Evolutionary conservation across 2,113 vertebrate species (phyloP).

Genomic region (Microcebus ravelobensis): DNA sequence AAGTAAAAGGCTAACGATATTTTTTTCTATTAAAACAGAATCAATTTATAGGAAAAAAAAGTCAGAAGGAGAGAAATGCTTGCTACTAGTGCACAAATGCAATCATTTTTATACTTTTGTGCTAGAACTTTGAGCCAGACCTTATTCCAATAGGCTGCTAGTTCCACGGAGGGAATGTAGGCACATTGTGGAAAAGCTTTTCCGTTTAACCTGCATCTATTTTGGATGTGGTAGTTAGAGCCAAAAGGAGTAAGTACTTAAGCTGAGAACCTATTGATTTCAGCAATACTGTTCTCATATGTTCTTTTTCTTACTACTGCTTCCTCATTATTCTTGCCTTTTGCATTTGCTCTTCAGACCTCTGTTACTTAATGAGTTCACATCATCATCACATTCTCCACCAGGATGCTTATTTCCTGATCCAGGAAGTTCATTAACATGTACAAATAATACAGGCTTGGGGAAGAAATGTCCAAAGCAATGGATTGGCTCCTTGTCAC

Average conservation of each 20-base stretch:
- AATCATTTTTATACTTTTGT: neutral
- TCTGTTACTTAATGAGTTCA: constrained; percentile 59
- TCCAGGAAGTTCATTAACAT: constrained; percentile 54
- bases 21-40: neutral
- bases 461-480: neutral
- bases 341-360: constrained; percentile 58
- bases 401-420: constrained; percentile 53
- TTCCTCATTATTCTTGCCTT: constrained; percentile 57
- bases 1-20: neutral
- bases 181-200: constrained; percentile 15
- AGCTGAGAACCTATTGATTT: constrained; percentile 56
- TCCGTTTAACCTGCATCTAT: constrained; percentile 41
- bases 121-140: neutral
- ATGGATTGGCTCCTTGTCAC: neutral
- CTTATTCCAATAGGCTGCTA: neutral
- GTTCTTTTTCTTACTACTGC: neutral
- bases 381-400: constrained; percentile 49
- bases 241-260: constrained; percentile 39
- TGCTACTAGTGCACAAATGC: neutral
- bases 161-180: neutral
- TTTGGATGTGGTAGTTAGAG: constrained; percentile 38
- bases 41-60: neutral
- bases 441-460: neutral
- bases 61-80: neutral
- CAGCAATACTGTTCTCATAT: constrained; percentile 1